Conservation (phyloP, 2,888 invertebrate genomes). For the Agrochola lychnidis region DNA sequence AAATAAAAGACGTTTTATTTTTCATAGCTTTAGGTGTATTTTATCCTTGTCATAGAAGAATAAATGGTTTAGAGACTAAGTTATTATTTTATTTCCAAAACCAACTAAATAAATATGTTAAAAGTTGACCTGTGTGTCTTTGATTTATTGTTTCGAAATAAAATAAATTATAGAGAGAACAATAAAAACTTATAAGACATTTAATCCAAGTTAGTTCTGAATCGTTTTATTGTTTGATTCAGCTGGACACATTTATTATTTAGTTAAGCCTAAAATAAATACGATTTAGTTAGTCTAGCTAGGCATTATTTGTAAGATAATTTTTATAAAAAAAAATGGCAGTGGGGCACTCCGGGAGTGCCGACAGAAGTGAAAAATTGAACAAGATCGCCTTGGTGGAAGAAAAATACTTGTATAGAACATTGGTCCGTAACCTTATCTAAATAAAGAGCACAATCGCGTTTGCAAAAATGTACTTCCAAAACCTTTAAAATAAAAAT, state of each 20-base stretch:
- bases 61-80: conserved; percentile 3
- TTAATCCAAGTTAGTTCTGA: conserved; percentile 16
- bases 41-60: conserved; percentile 12
- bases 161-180: conserved; percentile 16
- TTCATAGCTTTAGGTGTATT: not conserved
- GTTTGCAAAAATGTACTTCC: too few relatives aligned
- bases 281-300: conserved; percentile 13
- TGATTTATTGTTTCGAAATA: conserved; percentile 42
- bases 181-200: conserved; percentile 8
- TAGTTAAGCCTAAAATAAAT: conserved; percentile 15
- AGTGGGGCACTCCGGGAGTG: too few relatives aligned
- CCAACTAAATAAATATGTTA: not conserved
- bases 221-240: conserved; percentile 10
- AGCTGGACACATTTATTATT: conserved; percentile 29
- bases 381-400: too few relatives aligned
- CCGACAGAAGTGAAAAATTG: too few relatives aligned
- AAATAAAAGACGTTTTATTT: conserved; percentile 15
- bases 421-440: too few relatives aligned
- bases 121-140: conserved; percentile 6
- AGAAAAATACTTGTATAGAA: too few relatives aligned
- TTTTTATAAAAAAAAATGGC: not conserved
- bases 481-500: too few relatives aligned
- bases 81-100: conserved; percentile 12
- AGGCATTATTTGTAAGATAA: too few relatives aligned
- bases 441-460: too few relatives aligned